Base-by-base conservation (phyloP, 2,797 vertebrate species). In the Leuciscus waleckii region DNA sequence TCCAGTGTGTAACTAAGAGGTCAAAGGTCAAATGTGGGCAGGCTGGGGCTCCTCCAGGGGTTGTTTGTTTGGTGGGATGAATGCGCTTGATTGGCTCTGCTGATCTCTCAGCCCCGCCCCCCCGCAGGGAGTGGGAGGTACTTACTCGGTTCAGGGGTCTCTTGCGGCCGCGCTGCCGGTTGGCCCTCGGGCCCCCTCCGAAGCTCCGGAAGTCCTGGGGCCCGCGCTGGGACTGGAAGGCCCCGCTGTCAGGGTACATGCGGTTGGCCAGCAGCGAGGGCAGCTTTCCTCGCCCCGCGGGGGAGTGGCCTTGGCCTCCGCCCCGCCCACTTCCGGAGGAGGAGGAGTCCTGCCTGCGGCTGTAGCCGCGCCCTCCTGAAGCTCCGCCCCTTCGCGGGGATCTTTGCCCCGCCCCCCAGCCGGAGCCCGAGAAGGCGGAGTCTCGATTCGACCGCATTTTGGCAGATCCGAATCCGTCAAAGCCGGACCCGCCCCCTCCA, bases 251-350 rank as follows among this genome's bases (percentile, higher is more conserved):
- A 5, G 97, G 96, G 93, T 97, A 95, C 92, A 97, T 96, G 93
- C 96, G 97, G 94, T 96, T 97, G 92, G 96, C 96, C 94, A 98
- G 96, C 92, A 98, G 97, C 88, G 97, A 98, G 83, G 97, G 97
- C 90, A 97, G 97, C 94, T 97, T 96, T 91, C 97, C 97, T 93
- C 97, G 95, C 89, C 95, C 95, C 93, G 95, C 94, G 10, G 94
- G 93, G 92, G 94, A 95, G 91, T 93, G 93, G 93, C 93, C 96
- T 92, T 88, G 88, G 88, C 92, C 94, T 82, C 21, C 91, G 85
- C 49, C 93, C 93, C 95, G 95, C 84, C 95, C 93, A 10, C 93
- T 92, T 90, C 94, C 94, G 88, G 90, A 90, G 78, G 93, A 89
- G 93, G 89, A 94, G 92, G 94, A 79, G 19, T 96, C 95, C 70